These are phyloP conservation scores for Acanthococcus lagerstroemiae DNA, from an alignment of 2,888 invertebrate genomes.

Conservation along the genomic window DNA sequence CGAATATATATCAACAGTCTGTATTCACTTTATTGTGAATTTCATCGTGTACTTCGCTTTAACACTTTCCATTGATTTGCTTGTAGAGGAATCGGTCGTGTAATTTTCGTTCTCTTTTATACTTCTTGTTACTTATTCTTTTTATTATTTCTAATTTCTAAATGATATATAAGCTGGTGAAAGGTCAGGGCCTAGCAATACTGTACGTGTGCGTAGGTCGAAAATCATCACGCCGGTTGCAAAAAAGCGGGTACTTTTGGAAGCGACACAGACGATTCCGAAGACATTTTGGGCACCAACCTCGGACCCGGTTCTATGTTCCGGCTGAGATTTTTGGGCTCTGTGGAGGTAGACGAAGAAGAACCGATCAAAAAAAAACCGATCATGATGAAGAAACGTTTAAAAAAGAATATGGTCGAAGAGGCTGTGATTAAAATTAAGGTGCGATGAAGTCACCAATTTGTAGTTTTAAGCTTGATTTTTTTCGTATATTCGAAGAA, in stretches of 20 bases:
- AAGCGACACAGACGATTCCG: conserved; percentile 37
- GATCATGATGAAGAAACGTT: conserved; percentile 57
- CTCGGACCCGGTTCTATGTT: conserved; percentile 56
- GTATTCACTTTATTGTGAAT: no score
- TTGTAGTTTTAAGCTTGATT: conserved; percentile 13
- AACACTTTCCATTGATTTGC: not conserved
- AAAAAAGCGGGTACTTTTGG: conserved; percentile 38
- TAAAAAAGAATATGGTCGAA: conserved; percentile 81
- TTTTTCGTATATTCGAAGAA: not conserved
- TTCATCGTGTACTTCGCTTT: no score
- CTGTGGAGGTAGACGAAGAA: conserved; percentile 76
- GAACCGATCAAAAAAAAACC: conserved; percentile 42
- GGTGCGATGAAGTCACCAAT: conserved; percentile 45
- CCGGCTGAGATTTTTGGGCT: conserved; percentile 72
- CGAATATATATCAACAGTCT: no score
- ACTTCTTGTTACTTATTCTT: not conserved
- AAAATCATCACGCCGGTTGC: conserved; percentile 37
- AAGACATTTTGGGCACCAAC: conserved; percentile 35
- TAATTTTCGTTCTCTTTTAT: not conserved
- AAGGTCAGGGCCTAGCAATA: conserved; percentile 19
- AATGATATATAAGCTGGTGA: conserved; percentile 25
- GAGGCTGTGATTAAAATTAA: conserved; percentile 77
- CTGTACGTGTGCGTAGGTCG: conserved; percentile 37
- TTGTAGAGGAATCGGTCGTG: no score
- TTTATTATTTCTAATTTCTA: not conserved